Base-by-base conservation (phyloP, 2,888 invertebrate genomes). In the Ametastegia equiseti region DNA sequence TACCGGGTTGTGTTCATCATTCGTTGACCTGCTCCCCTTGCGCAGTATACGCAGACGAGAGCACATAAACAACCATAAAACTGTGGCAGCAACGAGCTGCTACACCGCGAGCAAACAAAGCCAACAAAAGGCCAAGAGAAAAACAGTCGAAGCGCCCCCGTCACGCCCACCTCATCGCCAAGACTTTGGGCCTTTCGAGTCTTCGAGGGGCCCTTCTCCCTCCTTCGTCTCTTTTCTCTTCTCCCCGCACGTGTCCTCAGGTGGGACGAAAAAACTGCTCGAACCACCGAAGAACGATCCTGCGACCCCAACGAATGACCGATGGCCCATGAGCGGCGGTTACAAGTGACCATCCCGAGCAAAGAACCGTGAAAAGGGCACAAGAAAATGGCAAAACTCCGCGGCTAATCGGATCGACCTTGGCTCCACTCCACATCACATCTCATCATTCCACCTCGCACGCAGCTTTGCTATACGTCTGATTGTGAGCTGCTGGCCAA, bases 21-120 rank as follows among this genome's bases (percentile, higher is more conserved):
- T 75, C 75, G 36, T 36, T 75, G 75, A 75, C 60, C 78, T 78
- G 39, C 42, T 78, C 60, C 42, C 30, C 60, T 78, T 45, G 42
- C 78, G 30, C n/a, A 15, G 36, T 57, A 39, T 23, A 27, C 78
- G 39, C 9, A 60, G 78, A 78, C 78, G 60, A 63, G 78, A 60
- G 60, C 36, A 54, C 78, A 63, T 78, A 78, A 78, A 78, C 78
- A 78, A 78, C 63, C 78, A 63, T 78, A 78, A 78, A 78, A 78
- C 42, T 78, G 78, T 60, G 60, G 78, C 63, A 78, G 63, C 78
- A 78, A 78, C 78, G 78, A 78, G 78, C 78, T 78, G 78, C 78
- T 78, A 78, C 78, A 60, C 78, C 60, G 78, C 78, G 60, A 63
- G n/a, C 75, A n/a, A 75, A 50, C 75, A 57, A 75, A 57, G 45